phyloP scores from a whole-genome alignment of 1,140 invertebrate genomes.

The Cyclina sinensis region DNA sequence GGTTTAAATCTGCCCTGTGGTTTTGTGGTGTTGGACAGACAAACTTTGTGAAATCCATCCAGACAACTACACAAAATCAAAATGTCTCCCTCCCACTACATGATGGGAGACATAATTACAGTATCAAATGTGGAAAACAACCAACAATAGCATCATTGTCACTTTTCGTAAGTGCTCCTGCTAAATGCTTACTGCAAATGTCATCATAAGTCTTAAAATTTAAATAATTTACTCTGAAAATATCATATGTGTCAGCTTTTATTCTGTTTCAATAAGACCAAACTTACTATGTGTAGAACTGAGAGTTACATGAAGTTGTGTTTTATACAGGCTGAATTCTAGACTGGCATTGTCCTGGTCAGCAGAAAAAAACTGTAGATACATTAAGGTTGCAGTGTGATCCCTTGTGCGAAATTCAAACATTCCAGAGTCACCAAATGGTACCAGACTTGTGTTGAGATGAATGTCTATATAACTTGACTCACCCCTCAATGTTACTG shows the following conservation, averaged over 20 bases:
- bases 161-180: no score
- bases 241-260: not conserved
- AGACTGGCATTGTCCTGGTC: constrained; percentile 27
- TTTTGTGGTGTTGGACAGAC: no score
- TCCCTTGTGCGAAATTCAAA: constrained; percentile 77
- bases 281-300: not conserved
- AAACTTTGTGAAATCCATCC: no score
- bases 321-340: constrained; percentile 58
- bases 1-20: no score
- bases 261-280: not conserved
- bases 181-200: no score
- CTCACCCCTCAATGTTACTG: constrained; percentile 76
- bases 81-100: no score
- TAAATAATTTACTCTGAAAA: no score
- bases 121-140: no score
- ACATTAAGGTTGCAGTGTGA: constrained; percentile 71
- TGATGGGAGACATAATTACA: no score
- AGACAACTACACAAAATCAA: no score
- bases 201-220: no score
- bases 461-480: constrained; percentile 72
- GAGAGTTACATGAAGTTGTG: constrained; percentile 23
- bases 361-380: constrained; percentile 67
- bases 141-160: no score
- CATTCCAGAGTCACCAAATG: constrained; percentile 75
- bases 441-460: constrained; percentile 71